These are phyloP conservation scores for Tiliqua scincoides DNA, from an alignment of 2,113 vertebrate species.

Conservation along the genomic window DNA sequence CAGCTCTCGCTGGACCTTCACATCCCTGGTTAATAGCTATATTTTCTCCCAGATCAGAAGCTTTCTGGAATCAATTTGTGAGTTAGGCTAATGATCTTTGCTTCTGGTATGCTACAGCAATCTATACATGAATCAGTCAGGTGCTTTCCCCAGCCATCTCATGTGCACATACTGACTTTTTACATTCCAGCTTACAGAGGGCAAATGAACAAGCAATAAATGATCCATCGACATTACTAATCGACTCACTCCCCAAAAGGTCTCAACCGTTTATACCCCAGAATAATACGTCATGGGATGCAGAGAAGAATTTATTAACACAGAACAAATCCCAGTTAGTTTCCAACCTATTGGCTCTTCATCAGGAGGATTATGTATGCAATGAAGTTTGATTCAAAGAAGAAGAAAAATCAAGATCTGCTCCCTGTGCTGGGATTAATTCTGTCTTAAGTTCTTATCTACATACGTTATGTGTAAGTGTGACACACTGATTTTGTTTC, in stretches of 20 bases:
- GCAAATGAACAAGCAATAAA: not conserved
- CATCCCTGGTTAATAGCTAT: too few relatives aligned
- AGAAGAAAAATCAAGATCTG: not conserved
- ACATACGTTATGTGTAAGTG: not conserved
- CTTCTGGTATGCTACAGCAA: not conserved
- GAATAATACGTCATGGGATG: not conserved
- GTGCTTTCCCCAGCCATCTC: not conserved
- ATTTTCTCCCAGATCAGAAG: not conserved
- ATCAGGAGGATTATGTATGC: not conserved
- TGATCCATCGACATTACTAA: not conserved
- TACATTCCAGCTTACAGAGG: not conserved
- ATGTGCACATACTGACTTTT: not conserved
- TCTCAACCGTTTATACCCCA: not conserved
- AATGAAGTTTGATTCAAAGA: not conserved
- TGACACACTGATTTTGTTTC: not conserved
- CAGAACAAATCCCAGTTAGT: not conserved
- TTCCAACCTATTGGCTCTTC: not conserved
- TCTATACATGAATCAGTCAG: not conserved
- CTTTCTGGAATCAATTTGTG: not conserved
- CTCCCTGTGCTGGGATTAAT: not conserved
- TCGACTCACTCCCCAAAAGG: not conserved
- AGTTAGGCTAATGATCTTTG: not conserved
- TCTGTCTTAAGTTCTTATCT: not conserved
- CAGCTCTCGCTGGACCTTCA: too few relatives aligned
- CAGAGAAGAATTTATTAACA: not conserved